These are phyloP conservation scores for Colossoma macropomum DNA, from an alignment of 2,113 vertebrate species.

Conservation along the genomic window DNA sequence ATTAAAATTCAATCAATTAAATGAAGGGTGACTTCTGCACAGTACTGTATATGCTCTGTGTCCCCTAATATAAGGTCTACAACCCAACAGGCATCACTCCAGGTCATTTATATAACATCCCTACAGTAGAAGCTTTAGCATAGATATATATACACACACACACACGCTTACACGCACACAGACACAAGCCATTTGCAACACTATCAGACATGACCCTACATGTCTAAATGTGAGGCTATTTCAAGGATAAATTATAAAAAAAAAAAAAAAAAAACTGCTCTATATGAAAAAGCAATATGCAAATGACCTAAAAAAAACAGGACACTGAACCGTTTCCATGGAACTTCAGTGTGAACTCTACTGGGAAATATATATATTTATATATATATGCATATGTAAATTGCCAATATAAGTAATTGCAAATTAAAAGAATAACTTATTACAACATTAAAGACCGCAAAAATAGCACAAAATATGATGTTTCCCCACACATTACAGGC, in stretches of 20 bases:
- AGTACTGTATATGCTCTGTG: constrained; percentile 39
- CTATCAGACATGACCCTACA: constrained; percentile 69
- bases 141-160: constrained; percentile 12
- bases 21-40: no score
- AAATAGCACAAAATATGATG: constrained; percentile 25
- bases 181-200: constrained; percentile 67
- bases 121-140: constrained; percentile 74
- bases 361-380: background rate
- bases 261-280: constrained; percentile 41
- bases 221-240: constrained; percentile 66
- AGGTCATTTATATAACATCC: constrained; percentile 71
- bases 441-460: constrained; percentile 13
- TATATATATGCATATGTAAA: background rate
- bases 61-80: constrained; percentile 79
- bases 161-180: constrained; percentile 19
- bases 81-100: constrained; percentile 70
- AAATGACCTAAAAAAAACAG: constrained; percentile 56
- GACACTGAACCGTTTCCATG: background rate
- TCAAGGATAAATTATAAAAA: constrained; percentile 46
- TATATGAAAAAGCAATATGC: constrained; percentile 59
- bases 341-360: constrained; percentile 14
- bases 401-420: constrained; percentile 4
- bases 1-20: no score
- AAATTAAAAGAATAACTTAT: constrained; percentile 46
- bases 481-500: constrained; percentile 25